These are phyloP conservation scores for Tympanoctomys barrerae DNA, from an alignment of 2,797 vertebrate genomes.

Conservation along the genomic window DNA sequence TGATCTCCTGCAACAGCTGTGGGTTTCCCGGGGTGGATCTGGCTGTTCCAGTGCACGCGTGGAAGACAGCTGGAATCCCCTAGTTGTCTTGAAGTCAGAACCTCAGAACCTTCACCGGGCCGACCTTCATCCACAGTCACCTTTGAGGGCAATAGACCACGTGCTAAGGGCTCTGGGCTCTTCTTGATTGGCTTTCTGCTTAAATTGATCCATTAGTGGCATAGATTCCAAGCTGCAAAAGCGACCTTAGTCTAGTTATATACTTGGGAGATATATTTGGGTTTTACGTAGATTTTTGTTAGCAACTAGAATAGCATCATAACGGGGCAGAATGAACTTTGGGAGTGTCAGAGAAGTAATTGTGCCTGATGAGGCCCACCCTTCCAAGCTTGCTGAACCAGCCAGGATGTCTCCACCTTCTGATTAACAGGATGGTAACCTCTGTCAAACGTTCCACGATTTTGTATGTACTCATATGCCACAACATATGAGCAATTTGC, in stretches of 20 bases:
- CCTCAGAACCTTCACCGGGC: not conserved
- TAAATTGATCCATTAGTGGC: not conserved
- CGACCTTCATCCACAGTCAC: not conserved
- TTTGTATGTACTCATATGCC: not conserved
- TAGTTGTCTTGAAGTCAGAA: fast-evolving
- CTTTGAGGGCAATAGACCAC: not conserved
- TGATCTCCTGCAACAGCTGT: not conserved
- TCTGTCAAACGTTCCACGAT: conserved; percentile 22
- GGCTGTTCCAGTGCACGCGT: not conserved
- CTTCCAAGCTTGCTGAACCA: not conserved
- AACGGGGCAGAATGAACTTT: not conserved
- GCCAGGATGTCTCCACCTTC: not conserved
- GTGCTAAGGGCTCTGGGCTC: not conserved
- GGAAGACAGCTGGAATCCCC: not conserved
- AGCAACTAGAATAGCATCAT: not conserved
- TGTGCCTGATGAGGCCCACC: not conserved
- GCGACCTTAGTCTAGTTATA: not conserved
- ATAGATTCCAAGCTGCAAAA: not conserved
- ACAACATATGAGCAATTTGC: not conserved
- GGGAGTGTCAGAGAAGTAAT: not conserved
- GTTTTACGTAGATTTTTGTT: not conserved
- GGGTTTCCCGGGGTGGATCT: not conserved
- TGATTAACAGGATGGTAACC: not conserved
- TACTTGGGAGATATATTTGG: not conserved
- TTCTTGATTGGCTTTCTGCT: not conserved